Percentiles rank a stretch among this genome's conserved stretches.
These are phyloP conservation scores for Smittia sp. DNA, from an alignment of 2,888 invertebrate species.

Conservation along the genomic window DNA sequence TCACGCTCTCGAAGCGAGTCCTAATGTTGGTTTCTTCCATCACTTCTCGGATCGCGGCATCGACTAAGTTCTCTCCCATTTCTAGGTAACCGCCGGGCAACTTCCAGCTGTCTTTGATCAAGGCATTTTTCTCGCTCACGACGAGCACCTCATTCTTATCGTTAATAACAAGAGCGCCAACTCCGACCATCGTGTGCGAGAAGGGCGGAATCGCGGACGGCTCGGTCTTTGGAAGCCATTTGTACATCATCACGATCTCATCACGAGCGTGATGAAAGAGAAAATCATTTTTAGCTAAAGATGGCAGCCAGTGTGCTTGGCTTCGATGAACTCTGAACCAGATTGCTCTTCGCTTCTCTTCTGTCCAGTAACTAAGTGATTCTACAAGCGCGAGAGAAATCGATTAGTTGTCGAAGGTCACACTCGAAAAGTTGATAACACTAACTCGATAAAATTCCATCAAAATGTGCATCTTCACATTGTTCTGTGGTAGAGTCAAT, in stretches of 20 bases:
- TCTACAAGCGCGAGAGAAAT: slow-evolving; percentile 58
- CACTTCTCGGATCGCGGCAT: slow-evolving; percentile 82
- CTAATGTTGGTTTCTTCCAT: slow-evolving; percentile 85
- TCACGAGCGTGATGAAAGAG: slow-evolving; percentile 83
- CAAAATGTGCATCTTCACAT: slow-evolving; percentile 51
- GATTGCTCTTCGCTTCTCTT: slow-evolving; percentile 64
- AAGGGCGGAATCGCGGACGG: slow-evolving; percentile 68
- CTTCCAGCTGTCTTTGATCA: slow-evolving; percentile 68
- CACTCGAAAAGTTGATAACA: not conserved
- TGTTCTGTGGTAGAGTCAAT: slow-evolving; percentile 58
- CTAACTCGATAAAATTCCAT: slow-evolving; percentile 60
- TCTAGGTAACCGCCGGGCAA: slow-evolving; percentile 58
- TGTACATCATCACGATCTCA: slow-evolving; percentile 74
- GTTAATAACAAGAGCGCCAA: slow-evolving; percentile 83
- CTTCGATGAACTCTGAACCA: slow-evolving; percentile 77
- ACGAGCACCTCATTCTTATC: slow-evolving; percentile 73
- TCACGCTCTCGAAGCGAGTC: slow-evolving; percentile 70
- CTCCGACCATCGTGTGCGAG: slow-evolving; percentile 78
- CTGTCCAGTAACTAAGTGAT: slow-evolving; percentile 67
- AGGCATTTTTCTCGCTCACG: slow-evolving; percentile 66
- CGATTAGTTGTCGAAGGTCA: slow-evolving; percentile 44
- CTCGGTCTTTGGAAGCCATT: slow-evolving; percentile 70
- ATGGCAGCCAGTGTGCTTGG: slow-evolving; percentile 72
- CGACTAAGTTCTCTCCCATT: slow-evolving; percentile 69
- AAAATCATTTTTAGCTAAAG: slow-evolving; percentile 74